Conservation (phyloP, 2,113 vertebrate species). For the Otus sunia region DNA sequence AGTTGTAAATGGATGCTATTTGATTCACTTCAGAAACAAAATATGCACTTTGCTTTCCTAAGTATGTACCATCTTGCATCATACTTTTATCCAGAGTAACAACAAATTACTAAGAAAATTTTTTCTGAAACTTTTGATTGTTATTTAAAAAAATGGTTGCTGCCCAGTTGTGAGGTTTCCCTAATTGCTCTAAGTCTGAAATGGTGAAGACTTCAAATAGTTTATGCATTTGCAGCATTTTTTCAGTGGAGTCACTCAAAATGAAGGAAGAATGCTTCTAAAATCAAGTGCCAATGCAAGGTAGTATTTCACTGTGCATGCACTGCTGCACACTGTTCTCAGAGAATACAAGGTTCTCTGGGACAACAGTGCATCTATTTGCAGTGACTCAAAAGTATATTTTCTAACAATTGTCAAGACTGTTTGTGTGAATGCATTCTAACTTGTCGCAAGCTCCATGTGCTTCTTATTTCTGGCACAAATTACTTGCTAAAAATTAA, state of each 20-base stretch:
- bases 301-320: neutral
- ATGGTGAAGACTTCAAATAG: neutral
- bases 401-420: neutral
- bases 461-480: neutral
- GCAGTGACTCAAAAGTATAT: neutral
- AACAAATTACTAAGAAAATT: neutral
- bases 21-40: neutral
- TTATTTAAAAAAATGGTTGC: neutral
- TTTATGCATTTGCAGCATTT: neutral
- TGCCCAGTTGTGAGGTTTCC: neutral
- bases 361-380: neutral
- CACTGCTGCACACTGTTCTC: neutral
- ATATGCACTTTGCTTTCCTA: neutral
- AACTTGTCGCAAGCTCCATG: neutral
- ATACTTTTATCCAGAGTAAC: neutral
- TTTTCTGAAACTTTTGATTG: neutral
- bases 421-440: accelerated
- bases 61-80: neutral
- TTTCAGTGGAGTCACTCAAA: neutral
- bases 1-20: neutral
- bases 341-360: neutral
- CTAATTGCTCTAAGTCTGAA: neutral
- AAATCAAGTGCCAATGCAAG: neutral
- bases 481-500: neutral
- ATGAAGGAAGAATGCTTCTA: neutral